These are phyloP conservation scores for Passerculus sandwichensis DNA, from an alignment of 2,797 vertebrate species.

Conservation along the genomic window DNA sequence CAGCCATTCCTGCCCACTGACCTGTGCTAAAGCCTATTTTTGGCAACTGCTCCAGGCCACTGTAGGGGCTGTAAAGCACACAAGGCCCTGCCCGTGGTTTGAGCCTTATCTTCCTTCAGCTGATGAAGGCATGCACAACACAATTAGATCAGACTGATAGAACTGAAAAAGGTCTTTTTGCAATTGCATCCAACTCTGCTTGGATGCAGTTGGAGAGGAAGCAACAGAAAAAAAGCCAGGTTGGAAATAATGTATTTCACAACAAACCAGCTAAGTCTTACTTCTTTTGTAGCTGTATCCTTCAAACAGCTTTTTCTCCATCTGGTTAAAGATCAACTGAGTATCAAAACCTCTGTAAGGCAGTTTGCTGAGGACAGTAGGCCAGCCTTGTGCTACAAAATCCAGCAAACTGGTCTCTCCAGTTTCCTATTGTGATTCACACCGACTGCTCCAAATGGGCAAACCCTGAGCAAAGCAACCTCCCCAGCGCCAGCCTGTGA, in stretches of 20 bases:
- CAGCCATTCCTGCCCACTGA: conserved; percentile 71
- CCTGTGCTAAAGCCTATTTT: conserved; percentile 75
- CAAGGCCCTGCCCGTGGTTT: background rate
- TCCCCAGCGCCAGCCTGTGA: background rate
- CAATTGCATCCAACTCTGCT: background rate
- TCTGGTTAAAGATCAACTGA: conserved; percentile 23
- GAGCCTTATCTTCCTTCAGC: background rate
- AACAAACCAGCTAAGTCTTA: background rate
- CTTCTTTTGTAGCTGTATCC: background rate
- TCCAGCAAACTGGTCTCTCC: conserved; percentile 1
- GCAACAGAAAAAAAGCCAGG: background rate
- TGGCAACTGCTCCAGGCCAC: conserved; percentile 61
- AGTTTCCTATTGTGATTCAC: background rate
- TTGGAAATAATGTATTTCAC: background rate
- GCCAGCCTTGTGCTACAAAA: background rate
- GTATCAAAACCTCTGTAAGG: background rate
- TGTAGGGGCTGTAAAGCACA: background rate
- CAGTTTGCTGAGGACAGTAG: background rate
- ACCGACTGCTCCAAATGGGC: background rate
- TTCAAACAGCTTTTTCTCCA: background rate
- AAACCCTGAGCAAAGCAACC: background rate
- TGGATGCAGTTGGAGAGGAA: background rate
- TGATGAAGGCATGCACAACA: background rate
- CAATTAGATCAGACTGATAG: background rate
- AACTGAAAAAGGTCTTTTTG: background rate